A percentile compares a stretch with the other conserved stretches of the same genome.
Conservation (phyloP, 2,888 invertebrate genomes). For the Flabesymbios commensalis region DNA sequence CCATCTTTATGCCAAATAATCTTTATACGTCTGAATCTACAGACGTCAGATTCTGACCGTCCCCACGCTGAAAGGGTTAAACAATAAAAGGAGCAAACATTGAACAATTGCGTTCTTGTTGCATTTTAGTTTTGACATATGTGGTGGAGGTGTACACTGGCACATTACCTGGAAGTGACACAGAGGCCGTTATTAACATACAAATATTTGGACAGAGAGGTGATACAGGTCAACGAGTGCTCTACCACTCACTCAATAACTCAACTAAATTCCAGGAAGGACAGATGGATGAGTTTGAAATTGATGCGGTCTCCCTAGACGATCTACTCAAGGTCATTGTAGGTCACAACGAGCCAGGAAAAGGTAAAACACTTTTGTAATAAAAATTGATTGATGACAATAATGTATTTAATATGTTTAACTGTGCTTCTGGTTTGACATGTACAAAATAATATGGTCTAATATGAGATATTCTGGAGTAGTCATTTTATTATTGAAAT, state of each 20-base stretch:
- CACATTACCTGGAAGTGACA: constrained; percentile 32
- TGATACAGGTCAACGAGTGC: constrained; percentile 32
- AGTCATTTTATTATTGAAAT: too few species aligned
- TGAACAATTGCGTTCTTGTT: too few species aligned
- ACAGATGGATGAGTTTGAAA: constrained; percentile 50
- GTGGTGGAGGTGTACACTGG: constrained; percentile 38
- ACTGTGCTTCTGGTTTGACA: not conserved
- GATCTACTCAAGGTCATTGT: constrained; percentile 46
- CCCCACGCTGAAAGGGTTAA: too few species aligned
- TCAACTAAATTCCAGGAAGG: constrained; percentile 28
- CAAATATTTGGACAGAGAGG: constrained; percentile 32
- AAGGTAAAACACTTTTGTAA: constrained; percentile 13
- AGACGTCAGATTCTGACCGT: too few species aligned
- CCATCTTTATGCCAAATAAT: too few species aligned
- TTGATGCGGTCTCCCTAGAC: constrained; percentile 53
- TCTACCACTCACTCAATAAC: constrained; percentile 26
- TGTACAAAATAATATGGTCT: too few species aligned
- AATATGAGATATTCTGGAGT: too few species aligned
- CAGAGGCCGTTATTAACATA: constrained; percentile 34
- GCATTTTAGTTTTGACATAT: constrained; percentile 30
- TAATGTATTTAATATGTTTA: not conserved
- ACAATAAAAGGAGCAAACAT: too few species aligned
- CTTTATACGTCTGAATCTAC: too few species aligned
- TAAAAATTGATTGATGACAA: not conserved
- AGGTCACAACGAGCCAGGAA: constrained; percentile 45